Evolutionary conservation across 2,797 vertebrate species (phyloP).

Genomic region (Centropyge bicolor): DNA sequence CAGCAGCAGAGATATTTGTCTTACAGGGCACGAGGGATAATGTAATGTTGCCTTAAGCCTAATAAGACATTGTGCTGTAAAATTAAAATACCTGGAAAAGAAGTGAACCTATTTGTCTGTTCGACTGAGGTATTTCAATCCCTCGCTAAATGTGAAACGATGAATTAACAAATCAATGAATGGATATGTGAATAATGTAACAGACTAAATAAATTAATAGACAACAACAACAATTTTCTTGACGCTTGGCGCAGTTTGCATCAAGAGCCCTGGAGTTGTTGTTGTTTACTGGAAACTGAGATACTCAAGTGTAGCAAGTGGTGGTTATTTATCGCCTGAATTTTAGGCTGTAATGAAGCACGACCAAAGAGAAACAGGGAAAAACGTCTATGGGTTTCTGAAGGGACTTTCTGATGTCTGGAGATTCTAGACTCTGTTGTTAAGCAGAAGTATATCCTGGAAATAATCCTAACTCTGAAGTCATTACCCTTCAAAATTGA

Average conservation of each 20-base stretch:
- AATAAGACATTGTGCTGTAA: not conserved
- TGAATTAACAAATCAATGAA: conserved; percentile 25
- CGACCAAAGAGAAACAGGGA: not conserved
- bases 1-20: not conserved
- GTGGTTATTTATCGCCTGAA: conserved; percentile 22
- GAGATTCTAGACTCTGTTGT: not conserved
- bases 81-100: not conserved
- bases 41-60: conserved; percentile 12
- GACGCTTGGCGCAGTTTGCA: conserved; percentile 33
- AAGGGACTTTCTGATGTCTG: not conserved
- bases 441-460: not conserved
- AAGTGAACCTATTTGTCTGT: not conserved
- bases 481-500: not conserved
- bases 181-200: conserved; percentile 39
- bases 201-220: conserved; percentile 34
- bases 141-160: conserved; percentile 20
- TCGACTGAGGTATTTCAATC: not conserved
- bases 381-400: not conserved
- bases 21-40: not conserved
- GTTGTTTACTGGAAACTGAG: conserved; percentile 18
- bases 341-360: conserved; percentile 18
- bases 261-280: conserved; percentile 34
- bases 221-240: conserved; percentile 22
- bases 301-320: conserved; percentile 17
- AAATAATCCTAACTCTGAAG: not conserved